Base-by-base conservation (phyloP, 2,888 invertebrate genomes). In the Matsumyia berberina region DNA sequence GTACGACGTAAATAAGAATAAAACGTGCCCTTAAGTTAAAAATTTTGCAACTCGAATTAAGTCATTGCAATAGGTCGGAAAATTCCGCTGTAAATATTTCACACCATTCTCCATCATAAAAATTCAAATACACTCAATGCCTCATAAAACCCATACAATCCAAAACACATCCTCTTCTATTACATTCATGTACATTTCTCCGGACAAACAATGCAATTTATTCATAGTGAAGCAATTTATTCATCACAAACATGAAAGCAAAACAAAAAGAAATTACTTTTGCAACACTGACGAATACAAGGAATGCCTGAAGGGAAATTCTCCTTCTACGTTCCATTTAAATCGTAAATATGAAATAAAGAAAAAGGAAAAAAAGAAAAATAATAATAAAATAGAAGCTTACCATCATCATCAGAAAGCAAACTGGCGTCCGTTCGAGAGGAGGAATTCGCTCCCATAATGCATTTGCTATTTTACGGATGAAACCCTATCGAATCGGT, bases 401-500 rank as follows among this genome's bases (percentile, higher is more conserved):
- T 85, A 92, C 92, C 92, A 86, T 92, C 91, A 77, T 92, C 91
- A 88, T 91, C 91, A 87, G 88, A 89, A 82, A 90, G 89, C 86
- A 90, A 88, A 89, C 88, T 90, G 83, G 90, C 87, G 88, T 91
- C 90, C 86, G 91, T 89, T 88, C 91, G 89, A 87, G 90, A 90
- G 88, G 91, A 91, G 83, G 91, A 89, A 87, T 89, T 91, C 86
- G 90, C 90, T 87, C 91, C 92, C 90, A 92, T 92, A 87, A 88
- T 90, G 80, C 86, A 86, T 82, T 76, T 70, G 85, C 55, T 79
- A n/a, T 76, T 66, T 49, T 57, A 31, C 58, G 37, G 37, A 70
- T 70, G 66, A 74, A 76, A 60, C 57, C 74, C 69, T 55, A 39
- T 64, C 31, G 67, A 64, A 67, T 53, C 53, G 49, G 33, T 24